A percentile compares a stretch with the other conserved stretches of the same genome.
These are phyloP conservation scores for Atractosteus spatula DNA, from an alignment of 2,113 vertebrate species.

Conservation along the genomic window DNA sequence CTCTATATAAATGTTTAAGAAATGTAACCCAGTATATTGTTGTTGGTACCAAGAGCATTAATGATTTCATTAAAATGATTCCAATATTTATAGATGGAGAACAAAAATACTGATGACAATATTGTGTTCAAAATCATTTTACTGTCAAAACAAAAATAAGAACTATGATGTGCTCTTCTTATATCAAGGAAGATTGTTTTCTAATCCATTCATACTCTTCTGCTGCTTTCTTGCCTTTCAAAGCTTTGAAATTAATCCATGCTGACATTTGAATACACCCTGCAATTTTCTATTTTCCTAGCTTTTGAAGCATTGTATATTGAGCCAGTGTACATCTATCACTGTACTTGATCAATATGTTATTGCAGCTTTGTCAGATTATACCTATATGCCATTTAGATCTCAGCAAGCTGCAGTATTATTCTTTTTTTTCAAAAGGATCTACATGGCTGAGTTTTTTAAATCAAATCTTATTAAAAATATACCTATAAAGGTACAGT, in stretches of 20 bases:
- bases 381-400: slow-evolving; percentile 53
- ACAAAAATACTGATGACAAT: neutral
- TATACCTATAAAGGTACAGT: slow-evolving; percentile 35
- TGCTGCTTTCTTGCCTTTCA: neutral
- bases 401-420: slow-evolving; percentile 29
- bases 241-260: slow-evolving; percentile 44
- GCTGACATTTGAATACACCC: slow-evolving; percentile 59
- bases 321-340: slow-evolving; percentile 48
- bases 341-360: slow-evolving; percentile 54
- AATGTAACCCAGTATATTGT: too few relatives aligned
- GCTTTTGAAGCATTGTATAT: slow-evolving; percentile 43
- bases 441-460: slow-evolving; percentile 10
- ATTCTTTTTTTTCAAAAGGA: slow-evolving; percentile 19
- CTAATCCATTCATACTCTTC: neutral
- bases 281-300: slow-evolving; percentile 37
- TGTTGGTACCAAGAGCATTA: too few relatives aligned
- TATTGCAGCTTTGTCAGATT: slow-evolving; percentile 52
- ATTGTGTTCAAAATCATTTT: neutral
- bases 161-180: neutral
- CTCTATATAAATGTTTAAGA: too few relatives aligned
- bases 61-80: too few relatives aligned
- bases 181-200: neutral
- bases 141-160: neutral
- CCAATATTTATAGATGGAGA: too few relatives aligned
- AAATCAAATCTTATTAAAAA: slow-evolving; percentile 41